A percentile compares a stretch with the other conserved stretches of the same genome.
Conservation (phyloP, 2,113 vertebrate species). For the Ptychochromis oligacanthus region DNA sequence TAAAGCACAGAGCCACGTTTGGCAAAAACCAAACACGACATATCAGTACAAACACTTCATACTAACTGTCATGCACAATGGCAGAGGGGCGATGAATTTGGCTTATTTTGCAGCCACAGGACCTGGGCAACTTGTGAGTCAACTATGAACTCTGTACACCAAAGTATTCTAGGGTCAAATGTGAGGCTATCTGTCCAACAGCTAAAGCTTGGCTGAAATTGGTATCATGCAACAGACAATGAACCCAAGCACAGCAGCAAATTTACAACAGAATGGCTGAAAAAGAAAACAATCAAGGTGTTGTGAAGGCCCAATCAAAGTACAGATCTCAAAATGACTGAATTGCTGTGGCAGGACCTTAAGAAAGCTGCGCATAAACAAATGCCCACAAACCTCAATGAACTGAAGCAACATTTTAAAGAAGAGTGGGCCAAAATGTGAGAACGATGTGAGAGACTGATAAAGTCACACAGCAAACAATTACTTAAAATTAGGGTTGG, state of each 20-base stretch:
- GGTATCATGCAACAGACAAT: not conserved
- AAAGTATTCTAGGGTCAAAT: not conserved
- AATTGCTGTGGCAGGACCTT: not conserved
- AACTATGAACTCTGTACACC: too few relatives aligned
- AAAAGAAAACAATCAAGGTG: not conserved
- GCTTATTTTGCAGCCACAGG: too few relatives aligned
- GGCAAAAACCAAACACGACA: too few relatives aligned
- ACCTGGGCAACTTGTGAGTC: too few relatives aligned
- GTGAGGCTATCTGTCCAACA: not conserved
- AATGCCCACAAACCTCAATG: not conserved
- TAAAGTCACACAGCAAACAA: not conserved
- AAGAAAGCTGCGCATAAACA: not conserved
- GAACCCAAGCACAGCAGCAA: not conserved
- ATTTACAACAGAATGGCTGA: not conserved
- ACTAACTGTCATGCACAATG: too few relatives aligned
- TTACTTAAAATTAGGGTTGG: not conserved
- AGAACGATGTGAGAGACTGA: too few relatives aligned
- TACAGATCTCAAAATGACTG: not conserved
- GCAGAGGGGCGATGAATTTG: too few relatives aligned
- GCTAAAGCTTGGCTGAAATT: not conserved
- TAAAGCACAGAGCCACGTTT: not conserved
- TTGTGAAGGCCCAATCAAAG: not conserved
- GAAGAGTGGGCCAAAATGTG: not conserved
- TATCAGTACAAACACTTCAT: too few relatives aligned
- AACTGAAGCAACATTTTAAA: not conserved